Base-by-base conservation (phyloP, 2,888 invertebrate species). In the Orthosia incerta region DNA sequence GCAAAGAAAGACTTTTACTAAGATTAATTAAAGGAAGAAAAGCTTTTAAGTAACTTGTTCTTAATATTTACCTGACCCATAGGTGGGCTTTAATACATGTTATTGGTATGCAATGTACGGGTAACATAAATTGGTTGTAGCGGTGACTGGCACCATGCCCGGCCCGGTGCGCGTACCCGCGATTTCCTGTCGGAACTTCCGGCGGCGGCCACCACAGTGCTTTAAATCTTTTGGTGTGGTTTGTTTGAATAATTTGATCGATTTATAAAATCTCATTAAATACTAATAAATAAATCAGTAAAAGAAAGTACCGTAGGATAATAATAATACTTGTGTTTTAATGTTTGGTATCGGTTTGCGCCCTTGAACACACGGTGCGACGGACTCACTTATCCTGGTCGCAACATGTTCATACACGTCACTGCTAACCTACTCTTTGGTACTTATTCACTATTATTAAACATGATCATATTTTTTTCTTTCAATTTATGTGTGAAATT, bases 131-230 rank as follows among this genome's bases (percentile, higher is more conserved):
- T 86, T 82, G 85, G 86, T 87, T 86, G 71, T 86, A 84, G 84
- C 82, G 82, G 89, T 85, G 86, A 84, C 85, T 87, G 86, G 88
- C 83, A 88, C 86, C 80, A 83, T 76, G 80, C 80, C 73, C 68
- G 74, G 84, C 86, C 76, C 78, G 80, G 75, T 85, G 82, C 73
- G 74, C 81, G 71, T 84, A 87, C 84, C 86, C 83, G 82, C 83
- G 83, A 85, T 87, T 89, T 91, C 89, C 90, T 89, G 89, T 80
- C 83, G 86, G 87, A 86, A 88, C 86, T 89, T 92, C 90, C 90
- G 90, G 88, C 88, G 89, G 87, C 77, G 57, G 80, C 85, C 79
- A 75, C 80, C 74, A 74, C 74, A 60, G 61, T 71, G 64, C 72
- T 76, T 76, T 50, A 51, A 67, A 73, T 48, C 45, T 74, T 81